Base-by-base conservation (phyloP, 2,888 invertebrate species). In the Aphrophora alni region DNA sequence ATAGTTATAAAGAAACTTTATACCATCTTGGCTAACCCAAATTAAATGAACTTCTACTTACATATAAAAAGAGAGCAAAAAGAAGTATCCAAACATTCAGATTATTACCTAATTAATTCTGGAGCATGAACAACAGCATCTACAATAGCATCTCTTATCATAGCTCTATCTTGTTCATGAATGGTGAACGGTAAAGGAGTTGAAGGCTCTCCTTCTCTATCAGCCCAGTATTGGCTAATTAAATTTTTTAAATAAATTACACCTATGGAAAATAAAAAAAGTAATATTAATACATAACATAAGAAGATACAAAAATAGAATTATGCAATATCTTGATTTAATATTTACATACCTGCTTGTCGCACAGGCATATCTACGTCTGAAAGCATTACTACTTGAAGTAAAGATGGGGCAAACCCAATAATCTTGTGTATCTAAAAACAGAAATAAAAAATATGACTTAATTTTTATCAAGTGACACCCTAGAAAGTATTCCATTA, bases 161-260 rank as follows among this genome's bases (percentile, higher is more conserved):
- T 93, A 14, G 95, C 95, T 85, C 97, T 92, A 89, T 99, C 99
- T 88, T 98, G 98, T 89, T 99, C 99, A 86, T 98, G 98, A 86
- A 99, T 93, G 84, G 93, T 93, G 89, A 97, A 98, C 25, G 94
- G 93, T 81, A 93, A 89, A 3, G 93, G 92, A 84, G 93, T 93
- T 12, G 93, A 93, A 73, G 92, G 91, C 84, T 95, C 94, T 0
- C 90, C 89, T 86, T 96, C 95, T 85, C 93, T 92, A 85, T 96
- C 96, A 83, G 93, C 93, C 99, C 99, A 99, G 88, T 93, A 95
- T 86, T 93, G 93, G 33, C 93, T 93, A 80, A 99, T 91, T 87
- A 97, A 91, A 90, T 99, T 99, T 90, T 99, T 99, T 84, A 99
- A 90, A 89, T 98, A 99, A 85, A 99, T 96, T 59, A 95, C 98